These are phyloP conservation scores for Phalera bucephala DNA, from an alignment of 2,888 invertebrate genomes.

Conservation along the genomic window DNA sequence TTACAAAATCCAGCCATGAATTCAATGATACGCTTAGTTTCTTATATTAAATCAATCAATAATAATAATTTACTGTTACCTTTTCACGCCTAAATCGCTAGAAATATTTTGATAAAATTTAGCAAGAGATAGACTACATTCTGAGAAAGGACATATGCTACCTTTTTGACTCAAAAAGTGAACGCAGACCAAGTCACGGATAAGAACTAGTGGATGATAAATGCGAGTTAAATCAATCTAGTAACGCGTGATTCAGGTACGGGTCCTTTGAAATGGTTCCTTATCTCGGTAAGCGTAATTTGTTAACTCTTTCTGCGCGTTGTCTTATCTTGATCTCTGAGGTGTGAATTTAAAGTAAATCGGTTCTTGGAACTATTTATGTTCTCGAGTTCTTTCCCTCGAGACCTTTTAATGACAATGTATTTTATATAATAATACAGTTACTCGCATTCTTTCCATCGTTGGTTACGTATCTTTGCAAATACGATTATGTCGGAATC, in stretches of 20 bases:
- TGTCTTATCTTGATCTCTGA: conserved; percentile 61
- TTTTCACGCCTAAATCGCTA: no score
- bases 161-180: no score
- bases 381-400: conserved; percentile 32
- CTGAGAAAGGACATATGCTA: no score
- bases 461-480: conserved; percentile 39
- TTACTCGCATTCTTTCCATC: conserved; percentile 48
- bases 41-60: no score
- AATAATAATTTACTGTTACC: no score
- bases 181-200: conserved; percentile 11
- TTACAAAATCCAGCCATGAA: conserved; percentile 43
- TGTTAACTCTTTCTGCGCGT: conserved; percentile 45
- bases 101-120: no score
- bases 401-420: conserved; percentile 35
- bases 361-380: conserved; percentile 46
- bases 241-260: neutral
- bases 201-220: conserved; percentile 50
- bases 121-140: no score
- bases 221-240: conserved; percentile 40
- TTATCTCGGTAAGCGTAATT: conserved; percentile 59
- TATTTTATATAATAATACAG: conserved; percentile 42
- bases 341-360: conserved; percentile 59
- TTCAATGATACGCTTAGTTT: conserved; percentile 7
- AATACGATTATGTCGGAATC: conserved; percentile 68
- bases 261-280: conserved; percentile 28